phyloP scores from a whole-genome alignment of 2,797 vertebrate species.

The Liasis olivaceus region DNA sequence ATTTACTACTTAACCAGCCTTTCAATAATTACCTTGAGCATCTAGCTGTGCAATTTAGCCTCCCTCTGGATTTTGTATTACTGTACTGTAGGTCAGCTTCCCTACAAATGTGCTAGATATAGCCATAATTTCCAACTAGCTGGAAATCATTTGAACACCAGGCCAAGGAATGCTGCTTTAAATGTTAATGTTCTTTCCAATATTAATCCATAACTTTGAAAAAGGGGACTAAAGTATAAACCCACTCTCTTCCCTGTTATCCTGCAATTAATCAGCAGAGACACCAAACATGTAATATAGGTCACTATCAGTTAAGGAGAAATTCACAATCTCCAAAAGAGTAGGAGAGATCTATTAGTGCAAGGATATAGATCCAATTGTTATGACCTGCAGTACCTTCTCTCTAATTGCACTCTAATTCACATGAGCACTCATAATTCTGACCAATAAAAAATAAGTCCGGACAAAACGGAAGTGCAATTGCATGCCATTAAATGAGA shows the following conservation, averaged over 20 bases:
- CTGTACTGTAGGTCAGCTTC: not conserved
- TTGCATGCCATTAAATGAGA: not conserved
- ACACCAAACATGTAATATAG: not conserved
- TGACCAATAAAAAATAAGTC: not conserved
- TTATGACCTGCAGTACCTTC: not conserved
- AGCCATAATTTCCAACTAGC: not conserved
- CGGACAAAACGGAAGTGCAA: not conserved
- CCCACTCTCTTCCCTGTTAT: not conserved
- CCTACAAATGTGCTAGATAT: not conserved
- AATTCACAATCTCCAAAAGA: not conserved
- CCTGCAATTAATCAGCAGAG: not conserved
- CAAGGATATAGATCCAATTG: not conserved
- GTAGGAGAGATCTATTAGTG: not conserved
- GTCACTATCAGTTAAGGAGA: not conserved
- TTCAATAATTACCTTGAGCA: slow-evolving; percentile 11
- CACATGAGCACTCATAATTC: not conserved
- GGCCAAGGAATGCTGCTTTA: not conserved
- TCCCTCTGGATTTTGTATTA: not conserved
- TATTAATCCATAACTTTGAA: not conserved
- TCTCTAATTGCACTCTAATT: not conserved
- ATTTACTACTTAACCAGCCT: not conserved
- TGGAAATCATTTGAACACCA: not conserved
- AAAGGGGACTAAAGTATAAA: not conserved
- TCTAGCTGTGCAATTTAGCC: not conserved
- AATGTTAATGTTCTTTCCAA: not conserved